phyloP scores from a whole-genome alignment of 1,140 invertebrate genomes.

The Musca vetustissima region DNA sequence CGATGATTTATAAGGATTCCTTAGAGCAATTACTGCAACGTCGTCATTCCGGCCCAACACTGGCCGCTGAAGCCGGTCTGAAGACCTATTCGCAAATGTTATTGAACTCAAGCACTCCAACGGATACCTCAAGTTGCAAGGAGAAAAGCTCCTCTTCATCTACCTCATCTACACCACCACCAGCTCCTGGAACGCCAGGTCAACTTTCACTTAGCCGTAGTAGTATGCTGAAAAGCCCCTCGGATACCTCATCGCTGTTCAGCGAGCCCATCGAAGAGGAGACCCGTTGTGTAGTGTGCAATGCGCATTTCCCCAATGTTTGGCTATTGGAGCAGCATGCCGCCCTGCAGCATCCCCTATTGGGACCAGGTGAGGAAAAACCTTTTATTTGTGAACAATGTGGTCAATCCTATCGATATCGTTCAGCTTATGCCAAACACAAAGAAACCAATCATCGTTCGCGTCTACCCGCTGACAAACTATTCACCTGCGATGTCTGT shows the following conservation, averaged over 20 bases:
- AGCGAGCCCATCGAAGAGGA: constrained; percentile 55
- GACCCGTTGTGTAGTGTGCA: constrained; percentile 70
- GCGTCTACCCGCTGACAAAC: constrained; percentile 79
- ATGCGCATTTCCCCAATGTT: constrained; percentile 78
- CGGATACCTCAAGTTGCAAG: constrained; percentile 45
- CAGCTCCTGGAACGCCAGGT: constrained; percentile 36
- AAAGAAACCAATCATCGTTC: constrained; percentile 86
- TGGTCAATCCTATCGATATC: constrained; percentile 84
- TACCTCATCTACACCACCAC: constrained; percentile 53
- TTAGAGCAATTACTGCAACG: constrained; percentile 46
- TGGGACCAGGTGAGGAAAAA: constrained; percentile 71
- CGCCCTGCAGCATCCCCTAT: constrained; percentile 70
- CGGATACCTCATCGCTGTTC: constrained; percentile 52
- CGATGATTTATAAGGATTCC: constrained; percentile 48
- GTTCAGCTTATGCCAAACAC: constrained; percentile 85
- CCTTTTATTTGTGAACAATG: constrained; percentile 90
- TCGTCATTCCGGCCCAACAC: constrained; percentile 28
- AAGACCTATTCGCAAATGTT: constrained; percentile 47
- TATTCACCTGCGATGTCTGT: constrained; percentile 86
- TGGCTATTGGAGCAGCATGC: constrained; percentile 81
- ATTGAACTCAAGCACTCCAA: constrained; percentile 35
- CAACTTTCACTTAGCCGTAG: constrained; percentile 45
- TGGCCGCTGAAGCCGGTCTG: constrained; percentile 35
- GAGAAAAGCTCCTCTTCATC: constrained; percentile 56
- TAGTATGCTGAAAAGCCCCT: constrained; percentile 51